These are phyloP conservation scores for Pseudochirops cupreus DNA, from an alignment of 2,797 vertebrate genomes.

Conservation along the genomic window DNA sequence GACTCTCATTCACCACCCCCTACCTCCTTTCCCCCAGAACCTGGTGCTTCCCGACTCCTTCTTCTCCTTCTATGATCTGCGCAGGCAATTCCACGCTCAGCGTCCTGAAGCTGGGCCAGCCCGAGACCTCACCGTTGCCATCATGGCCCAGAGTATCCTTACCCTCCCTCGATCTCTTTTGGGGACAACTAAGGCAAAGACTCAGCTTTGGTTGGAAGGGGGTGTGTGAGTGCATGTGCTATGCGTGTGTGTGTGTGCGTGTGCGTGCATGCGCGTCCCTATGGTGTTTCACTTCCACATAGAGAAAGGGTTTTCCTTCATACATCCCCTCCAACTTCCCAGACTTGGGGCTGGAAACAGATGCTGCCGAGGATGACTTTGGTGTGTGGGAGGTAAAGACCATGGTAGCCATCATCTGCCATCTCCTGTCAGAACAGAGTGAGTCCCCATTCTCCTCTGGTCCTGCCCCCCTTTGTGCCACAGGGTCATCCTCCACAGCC, in stretches of 20 bases:
- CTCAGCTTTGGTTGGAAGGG: neutral
- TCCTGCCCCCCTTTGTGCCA: slow-evolving; percentile 60
- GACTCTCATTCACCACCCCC: neutral
- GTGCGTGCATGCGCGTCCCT: neutral
- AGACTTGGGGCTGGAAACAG: slow-evolving; percentile 92
- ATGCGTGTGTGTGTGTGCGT: neutral
- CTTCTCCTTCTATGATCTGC: slow-evolving; percentile 95
- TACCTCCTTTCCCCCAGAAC: slow-evolving; percentile 87
- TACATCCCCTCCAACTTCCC: slow-evolving; percentile 43
- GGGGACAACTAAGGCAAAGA: neutral
- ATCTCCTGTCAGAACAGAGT: slow-evolving; percentile 89
- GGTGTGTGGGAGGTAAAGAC: slow-evolving; percentile 93
- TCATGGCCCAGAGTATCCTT: slow-evolving; percentile 97
- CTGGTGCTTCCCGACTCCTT: slow-evolving; percentile 94
- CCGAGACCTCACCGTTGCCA: slow-evolving; percentile 90
- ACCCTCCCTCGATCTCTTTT: neutral
- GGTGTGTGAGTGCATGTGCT: neutral
- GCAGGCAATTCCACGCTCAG: slow-evolving; percentile 93
- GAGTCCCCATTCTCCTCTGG: slow-evolving; percentile 57
- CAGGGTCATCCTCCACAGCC: slow-evolving; percentile 43
- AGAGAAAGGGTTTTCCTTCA: slow-evolving; percentile 38
- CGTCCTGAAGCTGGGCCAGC: slow-evolving; percentile 88
- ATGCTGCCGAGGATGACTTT: slow-evolving; percentile 89
- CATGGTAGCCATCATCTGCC: slow-evolving; percentile 92
- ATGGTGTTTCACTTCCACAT: neutral